Percentiles rank a stretch among this genome's conserved stretches.
phyloP scores from a whole-genome alignment of 2,113 vertebrate species.

The Notechis scutatus region DNA sequence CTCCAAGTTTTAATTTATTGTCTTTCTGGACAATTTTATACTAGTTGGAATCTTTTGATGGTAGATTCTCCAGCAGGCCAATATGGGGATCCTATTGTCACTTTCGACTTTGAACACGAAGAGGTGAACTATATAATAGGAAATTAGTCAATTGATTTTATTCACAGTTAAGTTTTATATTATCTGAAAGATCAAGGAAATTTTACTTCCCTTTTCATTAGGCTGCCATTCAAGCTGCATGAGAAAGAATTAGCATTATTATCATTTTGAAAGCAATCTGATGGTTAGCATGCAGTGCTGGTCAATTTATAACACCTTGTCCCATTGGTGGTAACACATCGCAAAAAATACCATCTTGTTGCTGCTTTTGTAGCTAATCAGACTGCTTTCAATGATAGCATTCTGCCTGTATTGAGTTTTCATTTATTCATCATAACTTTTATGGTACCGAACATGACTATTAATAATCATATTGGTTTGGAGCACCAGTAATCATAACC shows the following conservation, averaged over 20 bases:
- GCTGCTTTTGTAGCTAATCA: conserved; percentile 15
- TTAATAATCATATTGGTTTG: conserved; percentile 33
- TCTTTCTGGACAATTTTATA: background rate
- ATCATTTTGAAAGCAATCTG: conserved; percentile 4
- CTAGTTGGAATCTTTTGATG: background rate
- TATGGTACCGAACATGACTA: conserved; percentile 25
- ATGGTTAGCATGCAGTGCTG: conserved; percentile 11
- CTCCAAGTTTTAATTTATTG: background rate
- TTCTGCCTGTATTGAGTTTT: conserved; percentile 14
- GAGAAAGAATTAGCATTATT: background rate
- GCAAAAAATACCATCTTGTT: conserved; percentile 21
- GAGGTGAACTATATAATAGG: background rate
- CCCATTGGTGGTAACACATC: conserved; percentile 16
- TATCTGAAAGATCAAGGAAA: conserved; percentile 9
- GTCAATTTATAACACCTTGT: conserved; percentile 23
- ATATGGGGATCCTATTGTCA: background rate
- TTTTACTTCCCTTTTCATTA: conserved; percentile 10
- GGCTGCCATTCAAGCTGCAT: background rate
- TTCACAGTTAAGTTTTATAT: background rate
- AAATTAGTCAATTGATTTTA: background rate
- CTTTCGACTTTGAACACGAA: background rate
- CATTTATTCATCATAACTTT: conserved; percentile 42
- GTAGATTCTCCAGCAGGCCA: background rate
- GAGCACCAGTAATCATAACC: conserved; percentile 21
- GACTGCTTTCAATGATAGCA: background rate